Conservation (phyloP, 2,888 invertebrate species). For the Rotaria macrura region DNA sequence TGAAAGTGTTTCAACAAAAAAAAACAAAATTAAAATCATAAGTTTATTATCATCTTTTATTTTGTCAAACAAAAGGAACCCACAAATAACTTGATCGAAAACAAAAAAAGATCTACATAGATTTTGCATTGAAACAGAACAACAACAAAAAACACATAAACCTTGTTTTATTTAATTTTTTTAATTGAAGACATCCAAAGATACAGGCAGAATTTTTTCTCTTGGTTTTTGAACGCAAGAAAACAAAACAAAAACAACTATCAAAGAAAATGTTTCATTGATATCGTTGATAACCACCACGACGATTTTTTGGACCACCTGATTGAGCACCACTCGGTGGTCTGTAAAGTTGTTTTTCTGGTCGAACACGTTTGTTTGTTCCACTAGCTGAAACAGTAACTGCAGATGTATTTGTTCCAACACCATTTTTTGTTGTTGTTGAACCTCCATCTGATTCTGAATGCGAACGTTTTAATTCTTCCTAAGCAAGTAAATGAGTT, state of each 20-base stretch:
- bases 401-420: background rate
- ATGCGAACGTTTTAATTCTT: conserved; percentile 25
- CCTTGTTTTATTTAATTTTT: background rate
- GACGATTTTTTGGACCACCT: background rate
- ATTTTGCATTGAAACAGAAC: background rate
- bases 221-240: background rate
- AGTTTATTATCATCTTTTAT: background rate
- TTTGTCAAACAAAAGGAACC: background rate
- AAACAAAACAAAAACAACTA: background rate
- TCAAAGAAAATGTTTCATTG: background rate
- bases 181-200: background rate
- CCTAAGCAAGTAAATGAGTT: background rate
- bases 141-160: background rate
- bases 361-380: background rate
- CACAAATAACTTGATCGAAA: background rate
- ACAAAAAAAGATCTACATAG: background rate
- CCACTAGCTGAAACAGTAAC: background rate
- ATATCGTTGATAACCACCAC: background rate
- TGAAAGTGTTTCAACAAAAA: too few relatives aligned
- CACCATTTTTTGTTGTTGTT: background rate
- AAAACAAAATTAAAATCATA: too few relatives aligned
- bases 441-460: conserved; percentile 5
- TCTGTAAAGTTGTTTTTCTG: background rate
- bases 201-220: background rate
- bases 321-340: background rate